Evolutionary conservation across 2,113 vertebrate genomes (phyloP).

Genomic region (Planiliza haematocheilus): DNA sequence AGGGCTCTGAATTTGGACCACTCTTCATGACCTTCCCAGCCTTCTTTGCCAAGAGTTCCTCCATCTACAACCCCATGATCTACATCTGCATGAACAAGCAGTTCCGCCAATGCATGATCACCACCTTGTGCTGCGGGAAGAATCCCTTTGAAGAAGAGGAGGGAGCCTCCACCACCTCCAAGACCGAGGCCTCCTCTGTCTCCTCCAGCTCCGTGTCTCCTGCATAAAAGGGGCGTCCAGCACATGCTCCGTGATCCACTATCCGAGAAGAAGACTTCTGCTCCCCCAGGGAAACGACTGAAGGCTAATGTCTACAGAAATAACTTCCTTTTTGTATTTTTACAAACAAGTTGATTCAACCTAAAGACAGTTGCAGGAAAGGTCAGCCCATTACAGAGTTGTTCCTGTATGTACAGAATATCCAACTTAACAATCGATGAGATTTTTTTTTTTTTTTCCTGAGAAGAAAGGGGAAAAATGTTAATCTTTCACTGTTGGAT

Average conservation of each 20-base stretch:
- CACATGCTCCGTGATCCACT: conserved; percentile 47
- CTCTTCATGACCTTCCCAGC: conserved; percentile 94
- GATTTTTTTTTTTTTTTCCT: conserved; percentile 73
- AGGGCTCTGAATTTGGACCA: conserved; percentile 92
- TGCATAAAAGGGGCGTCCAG: conserved; percentile 81
- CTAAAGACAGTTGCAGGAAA: conserved; percentile 83
- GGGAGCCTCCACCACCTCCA: conserved; percentile 87
- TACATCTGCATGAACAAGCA: conserved; percentile 98
- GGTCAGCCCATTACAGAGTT: conserved; percentile 79
- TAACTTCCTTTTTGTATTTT: conserved; percentile 82
- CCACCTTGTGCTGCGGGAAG: conserved; percentile 96
- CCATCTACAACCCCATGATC: conserved; percentile 96
- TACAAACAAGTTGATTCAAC: conserved; percentile 80
- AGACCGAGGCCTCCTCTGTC: conserved; percentile 93
- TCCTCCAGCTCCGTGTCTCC: conserved; percentile 96
- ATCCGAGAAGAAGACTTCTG: conserved; percentile 79
- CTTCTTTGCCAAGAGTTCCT: conserved; percentile 93
- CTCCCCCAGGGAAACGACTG: conserved; percentile 79
- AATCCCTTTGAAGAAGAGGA: conserved; percentile 93
- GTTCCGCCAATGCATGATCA: conserved; percentile 99
- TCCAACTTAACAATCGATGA: conserved; percentile 75
- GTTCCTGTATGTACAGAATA: conserved; percentile 83
- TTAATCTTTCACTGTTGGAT: conserved; percentile 80
- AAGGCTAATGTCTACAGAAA: conserved; percentile 80
- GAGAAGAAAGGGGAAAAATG: conserved; percentile 69